Percentiles rank a stretch among this genome's conserved stretches.
phyloP scores from a whole-genome alignment of 2,113 vertebrate species.

The Aspidoscelis tigris region DNA sequence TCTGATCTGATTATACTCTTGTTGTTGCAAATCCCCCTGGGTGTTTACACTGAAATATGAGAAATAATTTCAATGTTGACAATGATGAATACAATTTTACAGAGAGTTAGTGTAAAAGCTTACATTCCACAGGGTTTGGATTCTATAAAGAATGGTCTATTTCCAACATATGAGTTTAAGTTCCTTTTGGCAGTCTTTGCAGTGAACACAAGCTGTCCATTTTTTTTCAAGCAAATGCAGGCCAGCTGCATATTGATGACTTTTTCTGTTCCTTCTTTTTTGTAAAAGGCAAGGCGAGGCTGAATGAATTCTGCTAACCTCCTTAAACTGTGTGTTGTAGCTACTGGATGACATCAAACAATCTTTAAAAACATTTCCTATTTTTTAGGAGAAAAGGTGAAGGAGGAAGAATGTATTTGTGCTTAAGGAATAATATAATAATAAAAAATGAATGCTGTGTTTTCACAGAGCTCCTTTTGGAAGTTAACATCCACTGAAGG shows the following conservation, averaged over 20 bases:
- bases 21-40: too few species aligned
- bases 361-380: conserved; percentile 44
- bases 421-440: too few species aligned
- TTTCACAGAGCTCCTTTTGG: conserved; percentile 32
- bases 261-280: conserved; percentile 33
- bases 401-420: too few species aligned
- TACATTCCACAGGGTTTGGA: neutral
- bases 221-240: neutral
- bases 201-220: neutral
- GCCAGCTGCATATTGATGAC: neutral
- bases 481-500: conserved; percentile 16
- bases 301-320: conserved; percentile 48
- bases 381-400: too few species aligned
- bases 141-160: neutral
- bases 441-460: conserved; percentile 28
- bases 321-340: conserved; percentile 44
- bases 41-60: too few species aligned
- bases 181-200: neutral
- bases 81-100: too few species aligned
- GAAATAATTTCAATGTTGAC: too few species aligned
- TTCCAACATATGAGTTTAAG: neutral
- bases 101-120: neutral
- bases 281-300: conserved; percentile 39
- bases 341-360: conserved; percentile 49
- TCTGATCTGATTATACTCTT: too few species aligned